A percentile compares a stretch with the other conserved stretches of the same genome.
These are phyloP conservation scores for Heptranchias perlo DNA, from an alignment of 2,113 vertebrate genomes.

Conservation along the genomic window DNA sequence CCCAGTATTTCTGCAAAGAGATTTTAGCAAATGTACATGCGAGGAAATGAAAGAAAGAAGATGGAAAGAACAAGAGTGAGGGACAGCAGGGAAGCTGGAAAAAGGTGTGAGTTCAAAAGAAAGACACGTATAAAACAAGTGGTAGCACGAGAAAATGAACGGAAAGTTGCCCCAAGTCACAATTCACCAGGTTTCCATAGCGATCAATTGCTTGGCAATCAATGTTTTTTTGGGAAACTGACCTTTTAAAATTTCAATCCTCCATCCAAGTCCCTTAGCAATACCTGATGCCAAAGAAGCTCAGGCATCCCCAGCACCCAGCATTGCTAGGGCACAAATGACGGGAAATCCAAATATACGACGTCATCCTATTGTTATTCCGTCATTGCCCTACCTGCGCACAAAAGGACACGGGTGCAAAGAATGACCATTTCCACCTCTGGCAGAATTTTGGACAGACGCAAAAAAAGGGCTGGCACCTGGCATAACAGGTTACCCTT, in stretches of 20 bases:
- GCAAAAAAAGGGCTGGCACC: too few species aligned
- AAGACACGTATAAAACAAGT: background rate
- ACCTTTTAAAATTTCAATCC: background rate
- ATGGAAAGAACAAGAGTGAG: background rate
- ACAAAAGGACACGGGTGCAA: too few species aligned
- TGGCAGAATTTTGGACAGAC: too few species aligned
- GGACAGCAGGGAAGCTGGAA: background rate
- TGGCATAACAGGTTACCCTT: too few species aligned
- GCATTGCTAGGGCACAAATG: too few species aligned
- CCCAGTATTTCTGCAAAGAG: background rate
- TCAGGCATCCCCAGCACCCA: too few species aligned
- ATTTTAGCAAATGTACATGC: background rate
- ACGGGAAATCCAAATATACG: background rate
- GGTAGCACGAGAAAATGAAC: background rate
- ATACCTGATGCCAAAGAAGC: background rate
- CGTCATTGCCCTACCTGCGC: too few species aligned
- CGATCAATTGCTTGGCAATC: background rate
- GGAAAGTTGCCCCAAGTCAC: background rate
- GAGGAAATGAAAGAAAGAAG: background rate
- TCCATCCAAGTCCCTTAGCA: background rate
- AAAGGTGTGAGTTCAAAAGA: background rate
- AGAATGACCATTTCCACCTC: too few species aligned
- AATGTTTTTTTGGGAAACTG: background rate
- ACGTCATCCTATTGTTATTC: too few species aligned
- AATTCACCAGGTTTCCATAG: background rate